These are phyloP conservation scores for Luperina nickerlii DNA, from an alignment of 2,888 invertebrate genomes.

Conservation along the genomic window DNA sequence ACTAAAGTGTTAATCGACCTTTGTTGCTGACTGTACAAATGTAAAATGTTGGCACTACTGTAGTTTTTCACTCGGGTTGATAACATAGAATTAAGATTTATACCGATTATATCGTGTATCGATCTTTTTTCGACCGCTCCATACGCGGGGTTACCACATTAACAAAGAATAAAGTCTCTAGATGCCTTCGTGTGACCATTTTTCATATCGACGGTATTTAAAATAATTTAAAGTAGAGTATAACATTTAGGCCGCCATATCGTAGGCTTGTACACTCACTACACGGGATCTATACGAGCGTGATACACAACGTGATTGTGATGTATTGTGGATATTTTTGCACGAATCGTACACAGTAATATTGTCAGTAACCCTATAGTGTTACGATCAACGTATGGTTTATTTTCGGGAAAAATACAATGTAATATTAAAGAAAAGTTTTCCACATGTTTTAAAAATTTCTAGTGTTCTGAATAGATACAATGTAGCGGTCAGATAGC, in stretches of 20 bases:
- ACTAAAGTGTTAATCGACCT: too few species aligned
- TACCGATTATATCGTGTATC: background rate
- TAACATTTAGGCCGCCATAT: constrained; percentile 30
- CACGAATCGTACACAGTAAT: background rate
- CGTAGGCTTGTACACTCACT: background rate
- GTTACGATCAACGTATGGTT: background rate
- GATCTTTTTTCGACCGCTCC: background rate
- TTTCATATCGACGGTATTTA: constrained; percentile 1
- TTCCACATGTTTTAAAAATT: background rate
- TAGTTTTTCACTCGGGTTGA: constrained; percentile 38
- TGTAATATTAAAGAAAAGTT: background rate
- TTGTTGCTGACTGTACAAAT: constrained; percentile 5
- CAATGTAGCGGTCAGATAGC: constrained; percentile 13
- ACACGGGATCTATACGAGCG: constrained; percentile 1
- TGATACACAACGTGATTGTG: background rate
- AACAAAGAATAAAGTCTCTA: constrained; percentile 9
- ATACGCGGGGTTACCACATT: background rate
- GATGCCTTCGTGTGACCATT: background rate
- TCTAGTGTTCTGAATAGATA: constrained; percentile 3
- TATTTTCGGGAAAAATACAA: background rate
- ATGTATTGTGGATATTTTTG: background rate
- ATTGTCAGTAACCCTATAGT: background rate
- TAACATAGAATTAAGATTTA: constrained; percentile 16
- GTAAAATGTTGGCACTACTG: constrained; percentile 54
- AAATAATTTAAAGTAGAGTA: constrained; percentile 20